A percentile compares a stretch with the other conserved stretches of the same genome.
Evolutionary conservation across 2,888 invertebrate genomes (phyloP).

Genomic region (Dicyrtoma fusca): DNA sequence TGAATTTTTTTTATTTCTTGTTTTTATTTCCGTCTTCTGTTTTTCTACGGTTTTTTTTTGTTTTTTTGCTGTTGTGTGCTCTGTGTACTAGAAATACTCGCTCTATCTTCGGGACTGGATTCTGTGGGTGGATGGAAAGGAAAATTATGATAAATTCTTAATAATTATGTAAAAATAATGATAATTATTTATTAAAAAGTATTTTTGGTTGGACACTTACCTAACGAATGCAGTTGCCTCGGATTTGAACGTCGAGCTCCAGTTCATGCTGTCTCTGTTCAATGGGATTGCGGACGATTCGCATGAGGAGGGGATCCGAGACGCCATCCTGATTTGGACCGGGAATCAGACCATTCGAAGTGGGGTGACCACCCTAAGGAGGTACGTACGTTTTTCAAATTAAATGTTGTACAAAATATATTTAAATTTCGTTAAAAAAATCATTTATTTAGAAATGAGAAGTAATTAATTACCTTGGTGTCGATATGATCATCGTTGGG

Average conservation of each 20-base stretch:
- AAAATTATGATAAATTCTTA: no score
- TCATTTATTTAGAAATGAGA: not conserved
- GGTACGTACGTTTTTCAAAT: not conserved
- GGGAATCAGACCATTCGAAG: slow-evolving; percentile 45
- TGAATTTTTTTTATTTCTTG: not conserved
- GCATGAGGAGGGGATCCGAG: slow-evolving; percentile 50
- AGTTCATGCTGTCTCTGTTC: slow-evolving; percentile 37
- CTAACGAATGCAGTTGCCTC: slow-evolving; percentile 48
- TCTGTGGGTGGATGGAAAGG: no score
- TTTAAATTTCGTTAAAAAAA: not conserved
- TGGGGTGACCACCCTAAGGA: slow-evolving; percentile 49
- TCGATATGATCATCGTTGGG: slow-evolving; percentile 47
- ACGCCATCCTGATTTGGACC: slow-evolving; percentile 46
- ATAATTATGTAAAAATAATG: no score
- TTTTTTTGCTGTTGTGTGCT: no score
- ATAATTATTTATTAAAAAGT: no score
- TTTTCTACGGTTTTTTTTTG: no score
- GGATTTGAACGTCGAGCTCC: slow-evolving; percentile 44
- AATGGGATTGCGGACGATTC: slow-evolving; percentile 49
- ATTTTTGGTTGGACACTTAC: not conserved
- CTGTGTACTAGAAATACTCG: no score
- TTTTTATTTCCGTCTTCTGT: not conserved
- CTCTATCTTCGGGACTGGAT: no score
- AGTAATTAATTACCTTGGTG: slow-evolving; percentile 45
- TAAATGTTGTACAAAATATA: not conserved